Conservation (phyloP, 2,113 vertebrate species). For the Psettodes erumei region DNA sequence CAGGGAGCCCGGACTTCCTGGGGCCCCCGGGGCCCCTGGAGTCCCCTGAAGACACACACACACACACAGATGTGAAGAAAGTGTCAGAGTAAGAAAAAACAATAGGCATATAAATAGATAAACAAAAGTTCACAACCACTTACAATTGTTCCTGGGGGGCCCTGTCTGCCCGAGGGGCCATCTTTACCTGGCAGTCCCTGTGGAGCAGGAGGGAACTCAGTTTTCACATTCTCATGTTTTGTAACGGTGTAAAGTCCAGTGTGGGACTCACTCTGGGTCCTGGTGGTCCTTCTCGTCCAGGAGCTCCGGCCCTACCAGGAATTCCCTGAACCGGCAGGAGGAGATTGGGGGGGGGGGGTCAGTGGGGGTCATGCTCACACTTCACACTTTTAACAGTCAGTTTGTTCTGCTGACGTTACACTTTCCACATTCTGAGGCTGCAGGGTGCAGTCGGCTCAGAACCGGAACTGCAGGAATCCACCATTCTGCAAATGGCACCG, state of each 20-base stretch:
- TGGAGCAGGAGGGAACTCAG: conserved; percentile 36
- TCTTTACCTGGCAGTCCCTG: conserved; percentile 94
- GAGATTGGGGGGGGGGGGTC: conserved; percentile 9
- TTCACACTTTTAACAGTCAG: no score
- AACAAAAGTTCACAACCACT: conserved; percentile 58
- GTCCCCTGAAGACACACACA: conserved; percentile 83
- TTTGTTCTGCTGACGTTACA: no score
- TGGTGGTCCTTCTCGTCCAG: conserved; percentile 88
- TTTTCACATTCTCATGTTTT: not conserved
- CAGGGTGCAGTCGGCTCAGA: no score
- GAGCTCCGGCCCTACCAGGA: conserved; percentile 86
- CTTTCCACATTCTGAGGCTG: not conserved
- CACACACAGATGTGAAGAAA: conserved; percentile 8
- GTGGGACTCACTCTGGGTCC: conserved; percentile 89
- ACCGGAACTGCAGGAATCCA: not conserved
- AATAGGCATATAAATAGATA: not conserved
- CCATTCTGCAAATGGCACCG: conserved; percentile 30
- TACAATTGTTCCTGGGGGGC: conserved; percentile 90
- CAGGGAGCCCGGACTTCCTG: conserved; percentile 86
- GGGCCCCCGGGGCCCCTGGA: conserved; percentile 91
- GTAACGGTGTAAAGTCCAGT: no score
- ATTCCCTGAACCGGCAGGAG: conserved; percentile 83
- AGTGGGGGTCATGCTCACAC: not conserved
- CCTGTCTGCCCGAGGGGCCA: conserved; percentile 88
- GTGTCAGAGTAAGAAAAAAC: not conserved